Evolutionary conservation across 2,888 invertebrate genomes (phyloP).

Genomic region (Diplazon laetatorius): DNA sequence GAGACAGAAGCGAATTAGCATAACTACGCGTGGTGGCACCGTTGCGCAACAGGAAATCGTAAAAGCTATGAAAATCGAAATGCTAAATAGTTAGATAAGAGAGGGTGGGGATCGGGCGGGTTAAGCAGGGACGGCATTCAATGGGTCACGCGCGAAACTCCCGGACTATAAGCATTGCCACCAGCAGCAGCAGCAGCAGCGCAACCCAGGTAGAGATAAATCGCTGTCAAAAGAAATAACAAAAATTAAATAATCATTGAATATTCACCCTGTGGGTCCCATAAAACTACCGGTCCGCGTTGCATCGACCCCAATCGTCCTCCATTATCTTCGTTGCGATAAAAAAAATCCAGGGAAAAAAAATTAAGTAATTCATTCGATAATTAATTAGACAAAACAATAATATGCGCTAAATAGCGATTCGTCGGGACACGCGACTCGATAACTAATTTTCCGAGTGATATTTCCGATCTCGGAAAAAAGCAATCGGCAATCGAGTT

Average conservation of each 20-base stretch:
- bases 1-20: constrained; percentile 68
- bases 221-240: constrained; percentile 2
- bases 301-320: background rate
- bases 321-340: background rate
- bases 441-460: background rate
- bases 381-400: too few species aligned
- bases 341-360: too few species aligned
- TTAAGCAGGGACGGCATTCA: constrained; percentile 78
- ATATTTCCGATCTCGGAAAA: background rate
- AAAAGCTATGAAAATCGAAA: constrained; percentile 78
- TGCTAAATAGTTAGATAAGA: constrained; percentile 73
- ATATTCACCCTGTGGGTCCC: background rate
- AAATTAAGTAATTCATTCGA: too few species aligned
- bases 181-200: constrained; percentile 8
- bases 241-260: too few species aligned
- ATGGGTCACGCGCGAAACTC: constrained; percentile 78
- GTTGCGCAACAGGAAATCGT: constrained; percentile 74
- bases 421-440: too few species aligned
- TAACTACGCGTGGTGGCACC: constrained; percentile 64
- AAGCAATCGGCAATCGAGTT: background rate
- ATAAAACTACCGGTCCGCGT: background rate
- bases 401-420: too few species aligned
- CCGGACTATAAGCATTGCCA: constrained; percentile 24
- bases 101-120: constrained; percentile 64
- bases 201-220: constrained; percentile 25